Percentiles rank a stretch among this genome's conserved stretches.
Evolutionary conservation across 2,113 vertebrate genomes (phyloP).

Genomic region (Recurvirostra avosetta): DNA sequence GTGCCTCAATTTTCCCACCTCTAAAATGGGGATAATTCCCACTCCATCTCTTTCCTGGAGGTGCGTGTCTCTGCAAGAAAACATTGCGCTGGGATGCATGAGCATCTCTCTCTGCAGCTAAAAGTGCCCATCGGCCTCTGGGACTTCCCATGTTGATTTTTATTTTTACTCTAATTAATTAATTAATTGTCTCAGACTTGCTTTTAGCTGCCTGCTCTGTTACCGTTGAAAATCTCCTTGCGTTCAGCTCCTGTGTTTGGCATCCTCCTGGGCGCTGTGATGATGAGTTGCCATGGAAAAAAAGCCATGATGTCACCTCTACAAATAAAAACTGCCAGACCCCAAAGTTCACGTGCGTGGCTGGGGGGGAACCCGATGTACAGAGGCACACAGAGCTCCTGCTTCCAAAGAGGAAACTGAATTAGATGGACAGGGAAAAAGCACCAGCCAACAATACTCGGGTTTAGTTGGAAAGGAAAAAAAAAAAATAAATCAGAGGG

Average conservation of each 20-base stretch:
- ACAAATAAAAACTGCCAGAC: slow-evolving; percentile 31
- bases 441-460: not conserved
- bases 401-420: not conserved
- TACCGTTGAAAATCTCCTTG: not conserved
- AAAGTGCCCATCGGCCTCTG: not conserved
- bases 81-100: not conserved
- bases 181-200: not conserved
- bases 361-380: fast-evolving
- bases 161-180: not conserved
- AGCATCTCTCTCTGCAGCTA: not conserved
- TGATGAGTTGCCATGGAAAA: slow-evolving; percentile 58
- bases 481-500: fast-evolving
- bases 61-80: not conserved
- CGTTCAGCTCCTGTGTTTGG: not conserved
- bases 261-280: not conserved
- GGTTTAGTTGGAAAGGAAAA: not conserved
- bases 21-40: not conserved
- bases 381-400: not conserved
- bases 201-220: not conserved
- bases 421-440: not conserved
- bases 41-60: not conserved
- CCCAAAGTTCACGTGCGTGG: not conserved
- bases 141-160: not conserved
- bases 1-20: not conserved
- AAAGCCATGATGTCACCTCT: slow-evolving; percentile 46